phyloP scores from a whole-genome alignment of 2,797 vertebrate species.

The Squalus acanthias region DNA sequence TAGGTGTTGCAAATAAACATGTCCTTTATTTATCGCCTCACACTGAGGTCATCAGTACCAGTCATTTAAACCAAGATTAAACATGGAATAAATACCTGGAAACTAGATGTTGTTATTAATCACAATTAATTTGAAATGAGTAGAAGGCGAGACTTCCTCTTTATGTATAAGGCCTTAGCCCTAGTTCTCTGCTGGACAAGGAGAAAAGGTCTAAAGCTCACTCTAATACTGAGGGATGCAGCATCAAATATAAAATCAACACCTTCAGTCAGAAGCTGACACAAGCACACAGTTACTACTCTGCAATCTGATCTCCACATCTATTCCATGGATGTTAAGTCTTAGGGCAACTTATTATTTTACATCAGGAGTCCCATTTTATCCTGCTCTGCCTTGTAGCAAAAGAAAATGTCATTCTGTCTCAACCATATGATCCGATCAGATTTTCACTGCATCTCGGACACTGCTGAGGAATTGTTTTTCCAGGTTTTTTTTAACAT shows the following conservation, averaged over 20 bases:
- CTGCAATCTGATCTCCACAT: too few relatives aligned
- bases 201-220: too few relatives aligned
- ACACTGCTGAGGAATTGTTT: neutral
- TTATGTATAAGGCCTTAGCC: neutral
- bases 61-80: neutral
- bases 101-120: neutral
- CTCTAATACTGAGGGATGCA: too few relatives aligned
- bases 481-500: neutral
- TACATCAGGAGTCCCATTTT: neutral
- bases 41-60: neutral
- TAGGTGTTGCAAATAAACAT: too few relatives aligned
- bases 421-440: neutral
- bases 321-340: neutral
- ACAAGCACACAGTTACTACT: neutral
- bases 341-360: neutral
- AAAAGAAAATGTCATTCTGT: neutral
- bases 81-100: neutral
- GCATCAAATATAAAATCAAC: too few relatives aligned
- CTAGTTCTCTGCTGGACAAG: neutral
- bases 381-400: neutral
- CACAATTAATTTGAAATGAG: neutral
- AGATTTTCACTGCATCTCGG: neutral
- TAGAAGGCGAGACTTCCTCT: neutral
- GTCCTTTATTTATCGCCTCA: neutral
- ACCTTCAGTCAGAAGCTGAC: neutral